A percentile compares a stretch with the other conserved stretches of the same genome.
These are phyloP conservation scores for Adineta ricciae DNA, from an alignment of 2,888 invertebrate species.

Conservation along the genomic window DNA sequence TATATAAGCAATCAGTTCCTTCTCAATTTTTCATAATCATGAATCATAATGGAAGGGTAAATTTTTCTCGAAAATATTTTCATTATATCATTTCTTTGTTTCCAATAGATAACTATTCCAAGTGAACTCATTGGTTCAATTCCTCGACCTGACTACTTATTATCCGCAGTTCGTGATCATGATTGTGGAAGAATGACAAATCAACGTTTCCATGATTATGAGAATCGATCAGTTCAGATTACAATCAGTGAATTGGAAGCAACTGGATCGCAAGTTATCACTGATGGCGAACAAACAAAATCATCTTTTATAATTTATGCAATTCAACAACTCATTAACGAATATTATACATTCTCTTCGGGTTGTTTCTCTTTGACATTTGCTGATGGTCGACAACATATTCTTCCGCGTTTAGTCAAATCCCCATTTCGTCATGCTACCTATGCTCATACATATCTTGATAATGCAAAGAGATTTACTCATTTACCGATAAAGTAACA, in stretches of 20 bases:
- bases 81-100: no score
- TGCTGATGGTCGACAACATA: not conserved
- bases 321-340: not conserved
- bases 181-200: not conserved
- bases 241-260: not conserved
- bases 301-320: conserved; percentile 3
- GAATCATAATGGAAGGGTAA: no score
- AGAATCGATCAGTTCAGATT: not conserved
- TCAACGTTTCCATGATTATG: not conserved
- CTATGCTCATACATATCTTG: not conserved
- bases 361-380: not conserved
- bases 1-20: no score
- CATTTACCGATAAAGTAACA: not conserved
- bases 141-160: not conserved
- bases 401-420: not conserved
- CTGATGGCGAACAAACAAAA: conserved; percentile 14
- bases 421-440: conserved; percentile 1
- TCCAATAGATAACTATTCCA: not conserved
- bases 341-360: not conserved
- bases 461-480: not conserved
- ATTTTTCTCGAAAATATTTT: no score
- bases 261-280: not conserved
- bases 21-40: no score
- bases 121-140: not conserved
- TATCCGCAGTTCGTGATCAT: not conserved